These are phyloP conservation scores for Epistrophe eligans DNA, from an alignment of 2,888 invertebrate genomes.

Conservation along the genomic window DNA sequence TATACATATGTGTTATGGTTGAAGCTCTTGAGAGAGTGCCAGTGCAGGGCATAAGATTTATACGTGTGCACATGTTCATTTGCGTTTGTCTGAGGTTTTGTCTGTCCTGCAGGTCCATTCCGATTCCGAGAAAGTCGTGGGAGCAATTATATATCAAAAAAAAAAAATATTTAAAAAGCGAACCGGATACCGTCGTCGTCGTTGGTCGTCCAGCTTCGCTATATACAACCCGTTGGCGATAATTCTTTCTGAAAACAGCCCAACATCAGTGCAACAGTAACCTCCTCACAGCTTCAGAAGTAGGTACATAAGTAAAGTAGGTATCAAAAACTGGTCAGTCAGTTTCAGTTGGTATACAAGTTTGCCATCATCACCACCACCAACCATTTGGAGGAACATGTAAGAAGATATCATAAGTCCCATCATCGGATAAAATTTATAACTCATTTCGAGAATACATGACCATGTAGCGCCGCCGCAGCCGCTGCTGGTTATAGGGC, in stretches of 20 bases:
- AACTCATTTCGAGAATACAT: constrained; percentile 81
- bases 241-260: constrained; percentile 63
- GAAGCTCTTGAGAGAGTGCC: constrained; percentile 8
- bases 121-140: constrained; percentile 83
- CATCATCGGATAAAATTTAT: constrained; percentile 83
- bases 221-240: constrained; percentile 41
- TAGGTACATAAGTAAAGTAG: constrained; percentile 16
- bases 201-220: not conserved
- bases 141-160: constrained; percentile 84
- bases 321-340: constrained; percentile 60
- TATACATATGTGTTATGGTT: not conserved
- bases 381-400: constrained; percentile 76
- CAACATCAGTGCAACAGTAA: constrained; percentile 51
- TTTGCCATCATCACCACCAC: constrained; percentile 32
- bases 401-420: constrained; percentile 83
- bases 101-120: constrained; percentile 77
- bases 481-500: constrained; percentile 70
- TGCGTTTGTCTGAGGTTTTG: constrained; percentile 34
- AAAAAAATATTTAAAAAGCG: constrained; percentile 65
- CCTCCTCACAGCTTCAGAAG: constrained; percentile 17
- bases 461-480: constrained; percentile 71
- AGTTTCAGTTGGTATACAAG: constrained; percentile 28
- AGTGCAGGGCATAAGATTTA: constrained; percentile 64
- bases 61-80: constrained; percentile 70
- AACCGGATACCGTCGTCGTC: constrained; percentile 63